Base-by-base conservation (phyloP, 2,888 invertebrate genomes). In the Chrysopilus asiliformis region DNA sequence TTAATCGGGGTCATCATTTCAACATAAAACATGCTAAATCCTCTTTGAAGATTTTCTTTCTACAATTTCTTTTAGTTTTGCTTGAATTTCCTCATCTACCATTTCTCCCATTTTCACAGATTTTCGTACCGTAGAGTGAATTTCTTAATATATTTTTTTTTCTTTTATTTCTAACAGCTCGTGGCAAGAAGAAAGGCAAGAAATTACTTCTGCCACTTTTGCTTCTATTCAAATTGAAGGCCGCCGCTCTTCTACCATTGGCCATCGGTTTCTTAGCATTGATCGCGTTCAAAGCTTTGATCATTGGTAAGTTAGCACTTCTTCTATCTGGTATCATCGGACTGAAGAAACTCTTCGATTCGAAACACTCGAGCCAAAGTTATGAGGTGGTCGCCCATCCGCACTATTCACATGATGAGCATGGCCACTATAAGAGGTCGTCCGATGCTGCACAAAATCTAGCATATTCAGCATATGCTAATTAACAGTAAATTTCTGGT, bases 291-390 rank as follows among this genome's bases (percentile, higher is more conserved):
- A 86, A 87, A 70, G 86, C 86, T 43, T 69, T 87, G 47, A 65
- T 85, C 53, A 71, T 86, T 48, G 84, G 83, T 50, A 87, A 87
- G 68, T 74, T 86, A 43, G 85, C 86, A 4, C 68, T 87, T 15
- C 67, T 84, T 37, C 73, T 86, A 44, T 76, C 83, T 34, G 75
- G 73, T 40, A 70, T 85, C 42, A 73, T 86, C 41, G 77, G 71
- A 3, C 60, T 79, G 41, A 77, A 77, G 64, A 86, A 86, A 54
- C 68, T 86, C 4, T 63, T 84, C 31, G 76, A 74, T 34, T 71
- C 74, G 32, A 80, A 82, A 57, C 68, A 74, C 41, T 74, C 68
- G 8, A 69, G 71, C 41, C 76, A 79, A 50, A 79, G 78, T 53
- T 83, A 83, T 55, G 86, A 85, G 52, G 80, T 82, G 1, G 76